Conservation (phyloP, 2,113 vertebrate genomes). For the Dendropsophus ebraccatus region DNA sequence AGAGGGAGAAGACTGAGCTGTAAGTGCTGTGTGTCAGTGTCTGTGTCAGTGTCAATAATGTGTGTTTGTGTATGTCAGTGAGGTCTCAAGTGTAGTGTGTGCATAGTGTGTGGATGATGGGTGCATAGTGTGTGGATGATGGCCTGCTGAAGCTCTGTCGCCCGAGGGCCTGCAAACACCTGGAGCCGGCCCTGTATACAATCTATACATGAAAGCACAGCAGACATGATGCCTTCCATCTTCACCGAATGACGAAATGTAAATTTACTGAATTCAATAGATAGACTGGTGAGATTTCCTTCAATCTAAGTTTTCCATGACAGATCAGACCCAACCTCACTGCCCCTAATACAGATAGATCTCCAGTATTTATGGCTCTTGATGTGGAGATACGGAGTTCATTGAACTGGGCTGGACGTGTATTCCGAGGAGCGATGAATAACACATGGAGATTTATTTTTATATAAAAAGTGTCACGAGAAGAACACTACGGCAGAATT, state of each 20-base stretch:
- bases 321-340: neutral
- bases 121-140: too few species aligned
- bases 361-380: neutral
- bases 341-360: neutral
- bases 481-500: constrained; percentile 26
- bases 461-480: constrained; percentile 56
- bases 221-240: neutral
- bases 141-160: too few species aligned
- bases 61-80: too few species aligned
- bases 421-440: constrained; percentile 48
- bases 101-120: too few species aligned
- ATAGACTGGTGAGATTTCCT: constrained; percentile 2
- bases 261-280: neutral
- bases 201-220: too few species aligned
- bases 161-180: too few species aligned
- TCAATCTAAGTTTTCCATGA: neutral
- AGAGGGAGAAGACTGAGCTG: too few species aligned
- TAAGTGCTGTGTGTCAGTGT: too few species aligned
- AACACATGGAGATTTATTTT: constrained; percentile 57
- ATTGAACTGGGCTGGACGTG: constrained; percentile 44
- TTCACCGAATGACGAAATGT: neutral
- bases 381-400: constrained; percentile 40
- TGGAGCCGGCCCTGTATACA: too few species aligned
- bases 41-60: too few species aligned
- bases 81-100: too few species aligned